Evolutionary conservation across 2,888 invertebrate genomes (phyloP).

Genomic region (Campoletis raptor): DNA sequence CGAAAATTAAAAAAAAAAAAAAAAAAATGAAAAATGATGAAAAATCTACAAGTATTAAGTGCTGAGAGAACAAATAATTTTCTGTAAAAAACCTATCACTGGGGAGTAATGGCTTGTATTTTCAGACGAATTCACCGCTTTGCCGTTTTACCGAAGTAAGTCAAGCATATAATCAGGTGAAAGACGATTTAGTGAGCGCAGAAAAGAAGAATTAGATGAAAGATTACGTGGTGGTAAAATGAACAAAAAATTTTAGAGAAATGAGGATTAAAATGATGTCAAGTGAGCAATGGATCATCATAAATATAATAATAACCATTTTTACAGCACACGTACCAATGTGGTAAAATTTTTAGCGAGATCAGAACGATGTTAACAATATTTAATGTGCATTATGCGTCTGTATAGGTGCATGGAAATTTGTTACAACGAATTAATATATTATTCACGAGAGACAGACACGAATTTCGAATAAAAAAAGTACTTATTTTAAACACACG

Average conservation of each 20-base stretch:
- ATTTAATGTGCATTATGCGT: slow-evolving; percentile 52
- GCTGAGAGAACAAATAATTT: neutral
- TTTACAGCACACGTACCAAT: neutral
- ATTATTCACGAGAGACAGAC: slow-evolving; percentile 39
- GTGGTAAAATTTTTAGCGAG: neutral
- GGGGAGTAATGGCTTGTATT: neutral
- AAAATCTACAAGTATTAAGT: neutral
- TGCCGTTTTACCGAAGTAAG: neutral
- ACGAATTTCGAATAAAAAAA: slow-evolving; percentile 24
- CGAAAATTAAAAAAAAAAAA: neutral
- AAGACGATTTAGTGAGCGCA: neutral
- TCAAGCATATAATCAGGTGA: neutral
- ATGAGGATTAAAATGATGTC: neutral
- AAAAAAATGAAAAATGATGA: neutral
- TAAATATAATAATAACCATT: neutral
- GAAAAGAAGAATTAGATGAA: neutral
- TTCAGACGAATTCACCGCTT: neutral
- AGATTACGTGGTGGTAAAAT: neutral
- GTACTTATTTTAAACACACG: slow-evolving; percentile 24
- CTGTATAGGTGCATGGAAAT: slow-evolving; percentile 55
- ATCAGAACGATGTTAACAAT: slow-evolving; percentile 11
- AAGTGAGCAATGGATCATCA: neutral
- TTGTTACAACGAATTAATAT: slow-evolving; percentile 29
- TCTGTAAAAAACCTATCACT: neutral
- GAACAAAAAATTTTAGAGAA: neutral